Base-by-base conservation (phyloP, 1,140 invertebrate genomes). In the Probaryconus sp. region DNA sequence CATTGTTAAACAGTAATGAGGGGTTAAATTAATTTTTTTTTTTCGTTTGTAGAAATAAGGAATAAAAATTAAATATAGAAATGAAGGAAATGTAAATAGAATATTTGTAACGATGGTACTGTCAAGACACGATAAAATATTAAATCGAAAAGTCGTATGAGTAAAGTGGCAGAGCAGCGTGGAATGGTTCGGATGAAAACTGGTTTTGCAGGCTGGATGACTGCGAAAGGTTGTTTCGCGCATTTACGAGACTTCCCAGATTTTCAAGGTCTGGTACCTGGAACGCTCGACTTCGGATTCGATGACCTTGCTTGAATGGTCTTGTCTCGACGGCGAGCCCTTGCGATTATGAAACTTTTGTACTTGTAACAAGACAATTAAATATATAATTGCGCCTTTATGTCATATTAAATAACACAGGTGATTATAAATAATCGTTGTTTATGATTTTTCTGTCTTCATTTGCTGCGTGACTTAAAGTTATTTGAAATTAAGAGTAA, bases 161-260 rank as follows among this genome's bases (percentile, higher is more conserved):
- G 47, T 35, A 17, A 31, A 42, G 13, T 43, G 60, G 50, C 56
- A 50, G 13, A 31, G 30, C 38, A 40, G 56, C 31, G 10, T 20
- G 38, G 20, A 42, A 18, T 1, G 16, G 6, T 7, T 24, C 21
- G 21, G 3, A 7, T 24, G 58, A 56, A 35, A 75, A 75, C 72
- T 64, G 72, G 72, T 75, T 75, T 69, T 38, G 53, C 65, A n/a
- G 20, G 63, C 56, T 40, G 56, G 40, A 58, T 63, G 45, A 21
- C 50, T 28, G 20, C 51, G 53, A 65, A 20, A 35, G 56, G 48
- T 56, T 18, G 45, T 47, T 60, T 47, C 30, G 33, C 55, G 56
- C 63, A 56, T 58, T 72, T 60, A 68, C 56, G 56, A 74, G 72
- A 75, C 63, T 74, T 74, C 71, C 71, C 63, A 68, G 71, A 43